These are phyloP conservation scores for Drosophila lacicola DNA, from an alignment of 2,888 invertebrate genomes.

Conservation along the genomic window DNA sequence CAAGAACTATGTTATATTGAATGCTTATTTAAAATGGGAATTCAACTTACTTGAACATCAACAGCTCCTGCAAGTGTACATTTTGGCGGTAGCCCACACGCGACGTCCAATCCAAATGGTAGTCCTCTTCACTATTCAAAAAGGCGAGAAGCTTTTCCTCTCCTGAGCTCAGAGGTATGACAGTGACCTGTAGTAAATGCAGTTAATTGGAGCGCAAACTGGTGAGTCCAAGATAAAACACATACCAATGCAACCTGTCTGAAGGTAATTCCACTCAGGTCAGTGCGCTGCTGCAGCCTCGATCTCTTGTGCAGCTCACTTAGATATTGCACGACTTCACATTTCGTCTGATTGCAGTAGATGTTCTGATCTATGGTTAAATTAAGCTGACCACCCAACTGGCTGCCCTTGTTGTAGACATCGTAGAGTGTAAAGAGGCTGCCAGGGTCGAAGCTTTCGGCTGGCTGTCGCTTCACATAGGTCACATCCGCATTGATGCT, in stretches of 20 bases:
- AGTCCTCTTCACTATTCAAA: constrained; percentile 59
- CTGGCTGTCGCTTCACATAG: constrained; percentile 49
- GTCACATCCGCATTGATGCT: constrained; percentile 80
- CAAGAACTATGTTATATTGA: background rate
- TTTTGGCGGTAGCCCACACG: constrained; percentile 72
- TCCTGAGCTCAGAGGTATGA: constrained; percentile 58
- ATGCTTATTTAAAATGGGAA: accelerated
- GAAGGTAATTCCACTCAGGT: constrained; percentile 76
- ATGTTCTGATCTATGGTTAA: constrained; percentile 78
- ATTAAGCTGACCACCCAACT: constrained; percentile 82
- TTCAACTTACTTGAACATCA: constrained; percentile 73
- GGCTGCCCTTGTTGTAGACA: constrained; percentile 83
- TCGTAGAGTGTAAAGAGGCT: constrained; percentile 71
- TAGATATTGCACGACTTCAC: constrained; percentile 56
- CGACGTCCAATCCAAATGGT: constrained; percentile 70
- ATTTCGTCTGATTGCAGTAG: constrained; percentile 57
- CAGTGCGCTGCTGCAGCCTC: constrained; percentile 73
- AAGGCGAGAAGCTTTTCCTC: constrained; percentile 54
- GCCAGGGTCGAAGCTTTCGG: background rate
- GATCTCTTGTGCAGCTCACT: constrained; percentile 66
- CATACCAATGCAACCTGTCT: constrained; percentile 77
- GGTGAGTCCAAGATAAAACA: background rate
- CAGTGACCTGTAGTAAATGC: constrained; percentile 52
- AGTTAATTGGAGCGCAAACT: background rate
- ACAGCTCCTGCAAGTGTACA: constrained; percentile 64